These are phyloP conservation scores for Pavo muticus DNA, from an alignment of 2,113 vertebrate genomes.

Conservation along the genomic window DNA sequence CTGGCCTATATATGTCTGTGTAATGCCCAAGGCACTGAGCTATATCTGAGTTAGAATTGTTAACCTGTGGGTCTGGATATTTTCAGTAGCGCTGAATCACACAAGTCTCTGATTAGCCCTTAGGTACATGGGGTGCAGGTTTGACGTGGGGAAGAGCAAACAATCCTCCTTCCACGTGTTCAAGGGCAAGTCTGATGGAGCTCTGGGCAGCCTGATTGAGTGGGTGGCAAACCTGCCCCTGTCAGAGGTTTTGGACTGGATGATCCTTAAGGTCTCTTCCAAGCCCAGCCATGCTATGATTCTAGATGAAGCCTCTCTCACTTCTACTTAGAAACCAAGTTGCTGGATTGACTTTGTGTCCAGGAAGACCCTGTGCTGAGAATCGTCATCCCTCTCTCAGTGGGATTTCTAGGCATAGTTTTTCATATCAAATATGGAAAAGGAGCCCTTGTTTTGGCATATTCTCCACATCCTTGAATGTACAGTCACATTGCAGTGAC, in stretches of 20 bases:
- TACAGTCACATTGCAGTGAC: neutral
- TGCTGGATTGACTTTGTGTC: neutral
- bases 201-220: neutral
- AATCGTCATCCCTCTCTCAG: neutral
- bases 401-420: neutral
- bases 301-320: neutral
- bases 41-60: constrained; percentile 16
- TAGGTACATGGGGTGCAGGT: neutral
- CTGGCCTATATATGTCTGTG: neutral
- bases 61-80: neutral
- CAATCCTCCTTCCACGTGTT: neutral
- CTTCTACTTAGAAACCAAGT: neutral
- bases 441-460: neutral
- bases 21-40: constrained; percentile 10
- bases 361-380: neutral
- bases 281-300: too few species aligned
- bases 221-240: neutral
- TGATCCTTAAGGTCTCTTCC: neutral
- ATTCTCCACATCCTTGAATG: neutral
- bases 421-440: neutral
- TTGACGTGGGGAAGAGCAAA: neutral
- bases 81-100: neutral
- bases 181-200: neutral
- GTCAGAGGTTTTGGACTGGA: neutral
- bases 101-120: neutral